phyloP scores from a whole-genome alignment of 2,888 invertebrate genomes.

The Subacronicta megacephala region DNA sequence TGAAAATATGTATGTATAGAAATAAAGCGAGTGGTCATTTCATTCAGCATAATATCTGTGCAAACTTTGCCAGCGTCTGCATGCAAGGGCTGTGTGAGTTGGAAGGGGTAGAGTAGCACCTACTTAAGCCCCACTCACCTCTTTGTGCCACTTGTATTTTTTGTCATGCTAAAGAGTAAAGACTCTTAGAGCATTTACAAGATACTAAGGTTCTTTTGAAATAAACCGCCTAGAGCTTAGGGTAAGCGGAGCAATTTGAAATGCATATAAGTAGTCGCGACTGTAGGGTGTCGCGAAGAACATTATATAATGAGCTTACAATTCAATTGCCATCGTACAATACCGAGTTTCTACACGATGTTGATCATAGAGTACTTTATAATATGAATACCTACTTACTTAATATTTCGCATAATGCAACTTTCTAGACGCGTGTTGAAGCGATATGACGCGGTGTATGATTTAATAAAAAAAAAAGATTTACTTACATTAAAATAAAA shows the following conservation, averaged over 20 bases:
- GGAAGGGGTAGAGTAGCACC: constrained; percentile 47
- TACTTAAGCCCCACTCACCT: constrained; percentile 48
- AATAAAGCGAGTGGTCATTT: constrained; percentile 21
- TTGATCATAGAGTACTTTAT: too few species aligned
- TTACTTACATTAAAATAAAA: too few species aligned
- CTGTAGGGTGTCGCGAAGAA: not conserved
- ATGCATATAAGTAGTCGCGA: not conserved
- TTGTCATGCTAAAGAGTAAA: constrained; percentile 44
- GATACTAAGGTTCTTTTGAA: constrained; percentile 34
- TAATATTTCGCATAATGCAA: too few species aligned
- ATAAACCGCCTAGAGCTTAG: constrained; percentile 24
- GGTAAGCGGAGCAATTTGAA: constrained; percentile 2
- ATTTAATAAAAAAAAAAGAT: too few species aligned
- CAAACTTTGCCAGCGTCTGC: constrained; percentile 20
- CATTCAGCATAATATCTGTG: constrained; percentile 24
- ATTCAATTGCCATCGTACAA: too few species aligned
- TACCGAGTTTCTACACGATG: too few species aligned
- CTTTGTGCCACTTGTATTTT: constrained; percentile 46
- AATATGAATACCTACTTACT: too few species aligned
- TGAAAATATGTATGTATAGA: constrained; percentile 4
- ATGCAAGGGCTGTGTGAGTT: constrained; percentile 21
- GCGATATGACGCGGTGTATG: too few species aligned
- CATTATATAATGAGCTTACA: too few species aligned
- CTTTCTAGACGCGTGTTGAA: too few species aligned
- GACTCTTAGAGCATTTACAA: constrained; percentile 46